Percentiles rank a stretch among this genome's conserved stretches.
These are phyloP conservation scores for Aegotheles bennettii DNA, from an alignment of 2,113 vertebrate species.

Conservation along the genomic window DNA sequence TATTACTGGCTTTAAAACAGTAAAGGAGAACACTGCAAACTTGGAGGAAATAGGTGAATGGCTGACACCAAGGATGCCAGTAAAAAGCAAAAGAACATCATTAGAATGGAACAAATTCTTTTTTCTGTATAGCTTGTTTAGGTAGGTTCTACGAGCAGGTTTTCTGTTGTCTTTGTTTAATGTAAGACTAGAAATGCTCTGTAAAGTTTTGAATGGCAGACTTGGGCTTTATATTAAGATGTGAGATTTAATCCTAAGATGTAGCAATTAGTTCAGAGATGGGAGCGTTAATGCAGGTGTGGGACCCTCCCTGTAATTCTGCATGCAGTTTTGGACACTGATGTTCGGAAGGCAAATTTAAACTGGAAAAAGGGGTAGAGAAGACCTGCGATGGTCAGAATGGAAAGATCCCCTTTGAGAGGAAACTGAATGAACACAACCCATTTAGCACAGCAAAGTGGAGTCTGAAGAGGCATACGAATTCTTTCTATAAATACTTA, in stretches of 20 bases:
- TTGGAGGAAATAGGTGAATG: not conserved
- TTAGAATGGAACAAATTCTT: not conserved
- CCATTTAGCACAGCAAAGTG: not conserved
- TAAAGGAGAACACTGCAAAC: not conserved
- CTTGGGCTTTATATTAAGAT: not conserved
- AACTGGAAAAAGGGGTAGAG: not conserved
- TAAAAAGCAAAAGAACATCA: not conserved
- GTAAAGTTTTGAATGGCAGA: not conserved
- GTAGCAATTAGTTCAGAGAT: not conserved
- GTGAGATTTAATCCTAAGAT: not conserved
- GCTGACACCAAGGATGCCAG: not conserved
- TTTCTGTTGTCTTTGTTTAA: not conserved
- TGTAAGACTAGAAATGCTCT: not conserved
- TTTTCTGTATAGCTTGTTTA: not conserved
- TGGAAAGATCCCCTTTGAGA: not conserved
- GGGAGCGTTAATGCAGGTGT: not conserved
- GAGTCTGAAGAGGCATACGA: not conserved
- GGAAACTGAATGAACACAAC: not conserved
- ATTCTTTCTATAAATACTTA: slow-evolving; percentile 13
- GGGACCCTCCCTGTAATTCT: not conserved
- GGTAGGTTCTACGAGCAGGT: not conserved
- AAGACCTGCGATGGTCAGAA: not conserved
- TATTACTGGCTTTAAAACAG: not conserved
- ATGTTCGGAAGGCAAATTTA: not conserved
- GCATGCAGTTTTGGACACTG: fast-evolving